Evolutionary conservation across 2,888 invertebrate species (phyloP).

Genomic region (Drosophila paranaensis): DNA sequence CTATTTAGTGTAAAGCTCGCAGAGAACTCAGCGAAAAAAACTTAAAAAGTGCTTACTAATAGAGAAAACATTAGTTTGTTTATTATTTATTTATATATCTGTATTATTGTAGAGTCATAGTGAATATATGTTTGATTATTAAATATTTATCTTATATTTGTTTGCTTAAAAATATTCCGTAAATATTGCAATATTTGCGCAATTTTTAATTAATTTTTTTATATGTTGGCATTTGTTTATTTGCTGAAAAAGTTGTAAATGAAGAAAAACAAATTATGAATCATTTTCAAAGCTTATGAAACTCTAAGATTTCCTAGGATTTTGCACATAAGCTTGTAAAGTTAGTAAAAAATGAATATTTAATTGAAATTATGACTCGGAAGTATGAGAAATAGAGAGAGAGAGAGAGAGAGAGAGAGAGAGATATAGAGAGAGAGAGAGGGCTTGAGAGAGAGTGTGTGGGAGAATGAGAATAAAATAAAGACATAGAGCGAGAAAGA

Average conservation of each 20-base stretch:
- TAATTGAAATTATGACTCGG: too few relatives aligned
- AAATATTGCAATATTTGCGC: conserved; percentile 3
- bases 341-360: too few relatives aligned
- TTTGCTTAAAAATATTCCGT: not conserved
- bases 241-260: not conserved
- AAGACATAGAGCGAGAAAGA: too few relatives aligned
- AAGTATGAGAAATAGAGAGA: too few relatives aligned
- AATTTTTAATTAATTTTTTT: conserved; percentile 9
- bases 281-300: not conserved
- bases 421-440: too few relatives aligned
- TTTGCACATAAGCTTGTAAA: not conserved
- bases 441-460: too few relatives aligned
- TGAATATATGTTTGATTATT: not conserved
- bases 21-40: not conserved
- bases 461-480: too few relatives aligned
- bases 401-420: too few relatives aligned
- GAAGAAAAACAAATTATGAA: not conserved
- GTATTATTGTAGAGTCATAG: too few relatives aligned
- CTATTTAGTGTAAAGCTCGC: not conserved
- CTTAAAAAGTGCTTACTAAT: not conserved
- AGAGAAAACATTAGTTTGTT: not conserved
- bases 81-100: not conserved
- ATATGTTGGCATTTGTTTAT: not conserved
- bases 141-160: not conserved
- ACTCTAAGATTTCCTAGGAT: not conserved